Evolutionary conservation across 2,797 vertebrate species (phyloP).

Genomic region (Danio choprae): DNA sequence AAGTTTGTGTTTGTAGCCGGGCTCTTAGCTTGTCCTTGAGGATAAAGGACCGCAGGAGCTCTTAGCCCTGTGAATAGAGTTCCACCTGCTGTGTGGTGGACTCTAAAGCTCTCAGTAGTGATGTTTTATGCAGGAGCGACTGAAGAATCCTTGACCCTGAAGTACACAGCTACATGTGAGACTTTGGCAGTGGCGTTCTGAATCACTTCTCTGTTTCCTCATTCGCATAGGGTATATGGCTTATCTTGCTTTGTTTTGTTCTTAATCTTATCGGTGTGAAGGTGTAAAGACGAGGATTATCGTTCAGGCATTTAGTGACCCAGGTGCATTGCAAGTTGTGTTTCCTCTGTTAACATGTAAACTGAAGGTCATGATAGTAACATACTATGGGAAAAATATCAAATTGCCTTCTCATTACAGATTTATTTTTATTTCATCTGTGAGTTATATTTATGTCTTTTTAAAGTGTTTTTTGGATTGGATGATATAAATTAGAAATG

Average conservation of each 20-base stretch:
- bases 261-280: background rate
- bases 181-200: background rate
- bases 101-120: slow-evolving; percentile 27
- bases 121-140: slow-evolving; percentile 47
- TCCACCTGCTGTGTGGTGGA: slow-evolving; percentile 48
- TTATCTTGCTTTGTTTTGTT: slow-evolving; percentile 18
- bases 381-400: background rate
- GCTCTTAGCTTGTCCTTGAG: slow-evolving; percentile 46
- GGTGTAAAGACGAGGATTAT: background rate
- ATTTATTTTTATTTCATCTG: too few species aligned
- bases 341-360: background rate
- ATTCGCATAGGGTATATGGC: background rate
- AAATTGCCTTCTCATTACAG: background rate
- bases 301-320: background rate
- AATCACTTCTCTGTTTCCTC: slow-evolving; percentile 1
- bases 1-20: slow-evolving; percentile 32
- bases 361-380: slow-evolving; percentile 7
- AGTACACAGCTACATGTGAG: slow-evolving; percentile 10
- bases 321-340: background rate
- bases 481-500: too few species aligned
- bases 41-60: slow-evolving; percentile 33
- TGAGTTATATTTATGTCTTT: too few species aligned
- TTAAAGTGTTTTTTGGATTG: too few species aligned
- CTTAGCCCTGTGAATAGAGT: slow-evolving; percentile 20
- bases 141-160: slow-evolving; percentile 41